Percentiles rank a stretch among this genome's conserved stretches.
Conservation (phyloP, 2,113 vertebrate genomes). For the Naja naja region DNA sequence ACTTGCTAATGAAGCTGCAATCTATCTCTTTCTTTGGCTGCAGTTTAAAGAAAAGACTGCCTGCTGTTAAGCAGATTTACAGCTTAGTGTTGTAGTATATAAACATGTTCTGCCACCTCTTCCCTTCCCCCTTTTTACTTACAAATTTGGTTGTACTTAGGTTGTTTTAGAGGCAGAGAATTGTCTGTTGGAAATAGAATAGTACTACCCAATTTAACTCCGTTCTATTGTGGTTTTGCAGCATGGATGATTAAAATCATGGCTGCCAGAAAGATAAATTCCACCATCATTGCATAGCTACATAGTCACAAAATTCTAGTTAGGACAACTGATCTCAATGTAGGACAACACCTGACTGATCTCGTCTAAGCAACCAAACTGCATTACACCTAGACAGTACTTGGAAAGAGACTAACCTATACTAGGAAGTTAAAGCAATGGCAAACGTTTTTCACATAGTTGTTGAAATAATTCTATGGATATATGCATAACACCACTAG, state of each 20-base stretch:
- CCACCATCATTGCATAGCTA: not conserved
- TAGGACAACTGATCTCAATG: not conserved
- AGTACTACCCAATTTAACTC: not conserved
- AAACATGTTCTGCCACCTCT: not conserved
- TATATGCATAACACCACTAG: not conserved
- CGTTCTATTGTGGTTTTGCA: not conserved
- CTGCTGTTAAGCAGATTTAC: not conserved
- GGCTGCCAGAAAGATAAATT: not conserved
- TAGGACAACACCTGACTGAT: not conserved
- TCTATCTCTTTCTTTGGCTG: not conserved
- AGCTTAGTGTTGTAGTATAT: not conserved
- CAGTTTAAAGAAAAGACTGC: not conserved
- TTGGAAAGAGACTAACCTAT: not conserved
- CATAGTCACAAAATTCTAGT: not conserved
- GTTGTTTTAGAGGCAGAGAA: not conserved
- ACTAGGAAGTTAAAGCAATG: not conserved
- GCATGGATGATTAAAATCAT: not conserved
- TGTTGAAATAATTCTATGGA: not conserved
- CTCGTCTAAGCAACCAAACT: not conserved
- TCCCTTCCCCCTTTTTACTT: not conserved
- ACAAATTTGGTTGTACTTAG: not conserved
- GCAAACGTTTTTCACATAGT: not conserved
- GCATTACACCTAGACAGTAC: not conserved
- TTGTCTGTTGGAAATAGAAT: not conserved
- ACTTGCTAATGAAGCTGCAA: not conserved